Base-by-base conservation (phyloP, 1,140 invertebrate species). In the Nasonia vitripennis region DNA sequence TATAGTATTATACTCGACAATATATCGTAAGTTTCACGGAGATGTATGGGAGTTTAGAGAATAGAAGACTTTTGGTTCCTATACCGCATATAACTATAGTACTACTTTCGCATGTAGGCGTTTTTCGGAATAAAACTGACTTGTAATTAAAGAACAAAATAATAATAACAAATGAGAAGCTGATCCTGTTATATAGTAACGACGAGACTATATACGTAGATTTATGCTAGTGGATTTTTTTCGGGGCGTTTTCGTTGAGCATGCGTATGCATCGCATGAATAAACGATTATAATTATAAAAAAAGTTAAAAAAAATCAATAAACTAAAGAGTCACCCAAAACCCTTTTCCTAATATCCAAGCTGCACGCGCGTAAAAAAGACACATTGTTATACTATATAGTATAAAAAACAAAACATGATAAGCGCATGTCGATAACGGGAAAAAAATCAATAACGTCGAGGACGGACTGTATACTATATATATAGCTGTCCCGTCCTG, bases 201-300 rank as follows among this genome's bases (percentile, higher is more conserved):
- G 41, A 45, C 41, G 73, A 41, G 73, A 75, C 73, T 75, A 10
- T 75, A 10, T 45, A 27, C 37, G 73, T 75, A 75, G 73, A 75
- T 20, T 41, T 37, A 27, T 27, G 37, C 9, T 75, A 75, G 37
- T 48, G 20, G 5, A 23, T 48, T n/a, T 51, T 51, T 2, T 51
- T 78, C 23, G 7, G 11, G 23, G 9, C 45, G 23, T 51, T 75
- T 75, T 77, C 31, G 87, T 89, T 87, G 88, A 87, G 86, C 87
- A 81, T 83, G 71, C 82, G 84, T 86, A 83, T 82, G 71, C 82
- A 10, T 11, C 27, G 68, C 31, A 12, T 14, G 31, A 31, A 31
- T n/a, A 31, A 31, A 71, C 23, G 10, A 31, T 12, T 12, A 31
- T 31, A 71, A 62, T 62, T 62, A 71, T 71, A 31, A 27, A 27